Evolutionary conservation across 2,113 vertebrate species (phyloP).

Genomic region (Megaceryle torquata): DNA sequence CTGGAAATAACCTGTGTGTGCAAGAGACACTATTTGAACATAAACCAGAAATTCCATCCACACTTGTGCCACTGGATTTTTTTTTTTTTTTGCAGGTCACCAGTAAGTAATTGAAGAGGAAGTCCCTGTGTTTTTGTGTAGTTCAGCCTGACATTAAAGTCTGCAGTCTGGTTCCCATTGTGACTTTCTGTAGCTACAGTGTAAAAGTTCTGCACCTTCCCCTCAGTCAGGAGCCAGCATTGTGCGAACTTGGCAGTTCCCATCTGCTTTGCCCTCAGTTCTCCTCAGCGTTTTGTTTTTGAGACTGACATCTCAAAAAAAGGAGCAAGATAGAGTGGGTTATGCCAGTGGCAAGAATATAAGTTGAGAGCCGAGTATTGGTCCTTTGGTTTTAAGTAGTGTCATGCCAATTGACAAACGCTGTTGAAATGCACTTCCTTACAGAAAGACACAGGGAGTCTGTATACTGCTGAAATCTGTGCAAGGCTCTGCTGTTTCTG

Average conservation of each 20-base stretch:
- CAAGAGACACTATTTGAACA: not conserved
- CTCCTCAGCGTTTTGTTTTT: not conserved
- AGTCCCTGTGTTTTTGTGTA: not conserved
- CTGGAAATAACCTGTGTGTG: not conserved
- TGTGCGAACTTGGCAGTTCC: conserved; percentile 7
- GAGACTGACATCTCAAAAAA: conserved; percentile 3
- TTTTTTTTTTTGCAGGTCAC: not conserved
- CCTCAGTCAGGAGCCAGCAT: not conserved
- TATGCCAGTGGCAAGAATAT: not conserved
- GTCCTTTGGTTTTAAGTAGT: not conserved
- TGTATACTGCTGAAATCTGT: not conserved
- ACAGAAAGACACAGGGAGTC: not conserved
- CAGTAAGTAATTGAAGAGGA: not conserved
- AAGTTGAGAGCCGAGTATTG: not conserved
- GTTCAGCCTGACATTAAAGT: not conserved
- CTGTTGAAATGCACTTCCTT: not conserved
- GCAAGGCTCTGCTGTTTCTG: not conserved
- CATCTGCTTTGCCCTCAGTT: conserved; percentile 15
- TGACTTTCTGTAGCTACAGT: not conserved
- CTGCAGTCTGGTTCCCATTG: conserved; percentile 4
- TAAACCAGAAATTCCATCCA: not conserved
- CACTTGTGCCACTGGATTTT: fast-evolving
- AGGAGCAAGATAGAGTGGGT: not conserved
- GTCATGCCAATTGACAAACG: not conserved
- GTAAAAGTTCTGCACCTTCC: conserved; percentile 1